Evolutionary conservation across 1,140 invertebrate species (phyloP).

Genomic region (Lysiphlebus fabarum): DNA sequence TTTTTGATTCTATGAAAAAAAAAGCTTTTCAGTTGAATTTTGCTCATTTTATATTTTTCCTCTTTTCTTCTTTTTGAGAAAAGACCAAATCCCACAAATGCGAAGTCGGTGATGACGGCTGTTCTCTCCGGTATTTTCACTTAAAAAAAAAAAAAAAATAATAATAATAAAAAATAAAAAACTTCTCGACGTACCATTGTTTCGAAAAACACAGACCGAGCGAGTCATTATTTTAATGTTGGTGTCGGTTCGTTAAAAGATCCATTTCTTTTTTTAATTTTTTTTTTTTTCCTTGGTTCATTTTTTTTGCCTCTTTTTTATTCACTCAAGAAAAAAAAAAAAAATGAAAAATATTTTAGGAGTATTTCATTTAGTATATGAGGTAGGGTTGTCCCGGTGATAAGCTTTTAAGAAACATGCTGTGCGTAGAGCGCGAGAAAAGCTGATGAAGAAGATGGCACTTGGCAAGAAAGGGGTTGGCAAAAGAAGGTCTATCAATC

Average conservation of each 20-base stretch:
- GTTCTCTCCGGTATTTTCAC: conserved; percentile 7
- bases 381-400: background rate
- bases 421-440: conserved; percentile 15
- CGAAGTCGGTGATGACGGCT: conserved; percentile 2
- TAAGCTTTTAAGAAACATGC: conserved; percentile 12
- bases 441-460: no score
- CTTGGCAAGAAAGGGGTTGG: conserved; percentile 5
- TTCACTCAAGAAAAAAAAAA: no score
- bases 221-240: conserved; percentile 12
- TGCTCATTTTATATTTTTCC: conserved; percentile 6
- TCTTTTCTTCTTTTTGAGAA: background rate
- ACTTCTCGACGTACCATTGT: conserved; percentile 3
- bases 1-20: background rate
- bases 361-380: no score
- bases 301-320: no score
- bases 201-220: background rate
- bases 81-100: conserved; percentile 8
- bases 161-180: background rate
- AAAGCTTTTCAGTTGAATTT: background rate
- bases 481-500: conserved; percentile 20
- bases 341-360: no score
- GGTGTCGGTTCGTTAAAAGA: no score
- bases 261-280: no score
- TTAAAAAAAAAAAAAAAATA: conserved; percentile 1
- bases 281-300: no score